phyloP scores from a whole-genome alignment of 2,113 vertebrate species.

The Pica pica region DNA sequence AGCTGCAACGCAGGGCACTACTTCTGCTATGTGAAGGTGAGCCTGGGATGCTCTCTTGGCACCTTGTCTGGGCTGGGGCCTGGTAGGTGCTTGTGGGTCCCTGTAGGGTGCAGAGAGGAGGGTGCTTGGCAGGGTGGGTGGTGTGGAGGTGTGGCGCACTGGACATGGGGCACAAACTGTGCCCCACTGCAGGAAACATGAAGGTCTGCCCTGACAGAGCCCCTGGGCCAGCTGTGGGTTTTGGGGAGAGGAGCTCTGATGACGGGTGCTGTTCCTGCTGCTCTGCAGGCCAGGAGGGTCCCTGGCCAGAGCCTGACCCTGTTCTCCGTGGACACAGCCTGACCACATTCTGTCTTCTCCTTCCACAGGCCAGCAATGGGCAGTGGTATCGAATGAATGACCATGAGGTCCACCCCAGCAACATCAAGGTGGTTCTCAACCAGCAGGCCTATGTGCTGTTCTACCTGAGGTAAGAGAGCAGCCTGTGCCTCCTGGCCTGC shows the following conservation, averaged over 20 bases:
- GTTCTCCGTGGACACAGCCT: rapidly evolving
- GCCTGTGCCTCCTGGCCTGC: not conserved
- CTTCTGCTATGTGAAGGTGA: constrained; percentile 95
- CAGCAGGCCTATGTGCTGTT: constrained; percentile 97
- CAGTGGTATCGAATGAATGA: constrained; percentile 99
- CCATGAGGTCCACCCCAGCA: constrained; percentile 87
- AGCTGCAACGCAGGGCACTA: constrained; percentile 95
- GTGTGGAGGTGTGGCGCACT: not conserved
- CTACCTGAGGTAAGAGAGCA: constrained; percentile 82
- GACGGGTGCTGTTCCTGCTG: rapidly evolving
- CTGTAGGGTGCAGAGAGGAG: not conserved
- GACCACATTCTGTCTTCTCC: rapidly evolving
- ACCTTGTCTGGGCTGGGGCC: not conserved
- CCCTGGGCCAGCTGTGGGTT: not conserved
- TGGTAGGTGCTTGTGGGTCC: not conserved
- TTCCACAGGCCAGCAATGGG: constrained; percentile 86
- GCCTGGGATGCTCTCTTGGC: not conserved
- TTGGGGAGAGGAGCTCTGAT: not conserved
- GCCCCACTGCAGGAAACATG: rapidly evolving
- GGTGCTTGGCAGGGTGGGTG: not conserved
- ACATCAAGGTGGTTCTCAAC: constrained; percentile 93
- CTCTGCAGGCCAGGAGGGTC: not conserved
- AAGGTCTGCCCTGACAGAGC: not conserved
- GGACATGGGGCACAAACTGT: not conserved
- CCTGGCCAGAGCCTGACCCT: not conserved